Evolutionary conservation across 2,888 invertebrate genomes (phyloP).

Genomic region (Coelinius sp.): DNA sequence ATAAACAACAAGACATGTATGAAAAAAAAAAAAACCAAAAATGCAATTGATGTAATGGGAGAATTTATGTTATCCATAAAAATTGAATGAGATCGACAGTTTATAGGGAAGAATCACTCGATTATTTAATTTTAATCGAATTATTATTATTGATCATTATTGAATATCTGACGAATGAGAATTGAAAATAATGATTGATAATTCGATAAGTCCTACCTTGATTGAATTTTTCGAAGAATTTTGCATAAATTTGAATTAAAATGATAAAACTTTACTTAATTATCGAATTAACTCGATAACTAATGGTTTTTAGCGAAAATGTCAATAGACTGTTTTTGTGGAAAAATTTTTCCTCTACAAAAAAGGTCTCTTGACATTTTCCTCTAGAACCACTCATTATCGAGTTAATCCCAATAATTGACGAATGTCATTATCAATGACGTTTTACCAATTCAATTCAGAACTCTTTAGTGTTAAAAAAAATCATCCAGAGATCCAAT

Average conservation of each 20-base stretch:
- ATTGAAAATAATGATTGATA: slow-evolving; percentile 20
- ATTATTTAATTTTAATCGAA: slow-evolving; percentile 46
- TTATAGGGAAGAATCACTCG: slow-evolving; percentile 7
- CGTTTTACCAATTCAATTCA: background rate
- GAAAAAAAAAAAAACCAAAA: slow-evolving; percentile 18
- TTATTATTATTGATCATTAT: slow-evolving; percentile 53
- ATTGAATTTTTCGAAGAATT: background rate
- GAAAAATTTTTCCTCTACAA: background rate
- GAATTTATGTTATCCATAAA: background rate
- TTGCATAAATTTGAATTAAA: background rate
- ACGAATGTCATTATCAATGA: background rate
- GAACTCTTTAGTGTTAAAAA: slow-evolving; percentile 42
- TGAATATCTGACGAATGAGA: slow-evolving; percentile 29
- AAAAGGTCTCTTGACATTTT: background rate
- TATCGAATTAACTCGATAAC: background rate
- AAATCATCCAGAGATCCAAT: slow-evolving; percentile 7
- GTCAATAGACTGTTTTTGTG: background rate
- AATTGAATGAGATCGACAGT: slow-evolving; percentile 23
- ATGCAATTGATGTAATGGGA: slow-evolving; percentile 34
- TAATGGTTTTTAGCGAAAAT: no score
- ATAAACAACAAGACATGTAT: slow-evolving; percentile 27
- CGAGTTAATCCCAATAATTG: background rate
- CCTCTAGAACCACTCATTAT: no score
- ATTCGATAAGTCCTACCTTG: background rate
- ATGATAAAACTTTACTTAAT: background rate